These are phyloP conservation scores for Myzus persicae DNA, from an alignment of 1,140 invertebrate genomes.

Conservation along the genomic window DNA sequence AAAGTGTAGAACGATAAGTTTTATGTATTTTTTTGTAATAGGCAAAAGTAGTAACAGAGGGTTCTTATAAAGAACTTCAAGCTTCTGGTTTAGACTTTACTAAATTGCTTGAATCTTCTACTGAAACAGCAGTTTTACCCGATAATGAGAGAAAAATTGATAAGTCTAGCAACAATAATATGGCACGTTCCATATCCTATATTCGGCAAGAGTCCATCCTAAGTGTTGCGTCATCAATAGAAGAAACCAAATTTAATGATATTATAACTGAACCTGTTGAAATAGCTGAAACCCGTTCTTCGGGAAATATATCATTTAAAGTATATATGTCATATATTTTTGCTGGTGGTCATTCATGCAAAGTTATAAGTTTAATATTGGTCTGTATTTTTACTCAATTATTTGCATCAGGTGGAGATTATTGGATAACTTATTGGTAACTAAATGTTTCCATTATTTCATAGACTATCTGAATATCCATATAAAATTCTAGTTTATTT, in stretches of 20 bases:
- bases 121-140: slow-evolving; percentile 63
- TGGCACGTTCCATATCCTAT: neutral
- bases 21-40: slow-evolving; percentile 60
- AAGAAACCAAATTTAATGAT: slow-evolving; percentile 40
- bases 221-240: slow-evolving; percentile 61
- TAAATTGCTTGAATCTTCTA: slow-evolving; percentile 65
- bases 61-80: slow-evolving; percentile 69
- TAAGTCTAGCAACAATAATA: neutral
- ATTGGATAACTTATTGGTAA: slow-evolving; percentile 81
- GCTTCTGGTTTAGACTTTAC: slow-evolving; percentile 68
- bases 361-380: slow-evolving; percentile 69
- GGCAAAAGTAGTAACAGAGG: slow-evolving; percentile 70
- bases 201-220: slow-evolving; percentile 59
- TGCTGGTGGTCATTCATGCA: slow-evolving; percentile 72
- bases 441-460: neutral
- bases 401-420: slow-evolving; percentile 78
- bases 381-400: slow-evolving; percentile 74
- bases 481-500: too few relatives aligned
- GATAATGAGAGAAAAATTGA: neutral
- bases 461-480: neutral
- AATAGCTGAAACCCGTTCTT: slow-evolving; percentile 61
- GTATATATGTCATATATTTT: slow-evolving; percentile 77
- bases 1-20: too few relatives aligned
- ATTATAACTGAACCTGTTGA: slow-evolving; percentile 58
- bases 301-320: slow-evolving; percentile 64